A percentile compares a stretch with the other conserved stretches of the same genome.
These are phyloP conservation scores for Dendrophyllia cribrosa DNA, from an alignment of 64 coral and sea anemone genomes.

Conservation along the genomic window DNA sequence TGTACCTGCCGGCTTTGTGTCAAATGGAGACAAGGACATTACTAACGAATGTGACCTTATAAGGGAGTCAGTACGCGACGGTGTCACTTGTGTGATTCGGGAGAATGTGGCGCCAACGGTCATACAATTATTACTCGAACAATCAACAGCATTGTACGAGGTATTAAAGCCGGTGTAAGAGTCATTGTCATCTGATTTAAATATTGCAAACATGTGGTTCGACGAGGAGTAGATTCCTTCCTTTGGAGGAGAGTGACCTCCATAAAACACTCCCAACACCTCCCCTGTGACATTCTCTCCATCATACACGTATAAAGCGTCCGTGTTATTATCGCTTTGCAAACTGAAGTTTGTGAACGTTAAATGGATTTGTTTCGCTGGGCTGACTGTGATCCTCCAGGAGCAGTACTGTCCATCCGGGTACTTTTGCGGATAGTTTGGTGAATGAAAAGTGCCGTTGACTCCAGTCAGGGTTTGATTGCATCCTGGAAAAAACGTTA, in stretches of 20 bases:
- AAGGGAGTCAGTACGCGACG: not conserved
- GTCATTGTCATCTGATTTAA: slow-evolving; percentile 31
- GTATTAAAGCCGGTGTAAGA: slow-evolving; percentile 49
- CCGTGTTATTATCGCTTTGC: slow-evolving; percentile 5
- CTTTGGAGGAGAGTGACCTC: slow-evolving; percentile 21
- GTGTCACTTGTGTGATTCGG: not conserved
- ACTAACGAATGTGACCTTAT: not conserved
- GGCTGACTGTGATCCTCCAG: slow-evolving; percentile 65
- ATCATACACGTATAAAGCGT: slow-evolving; percentile 63
- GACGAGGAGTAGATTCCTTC: slow-evolving; percentile 55
- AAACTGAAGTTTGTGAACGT: slow-evolving; percentile 62
- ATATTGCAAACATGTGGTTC: slow-evolving; percentile 59
- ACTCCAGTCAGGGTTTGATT: slow-evolving; percentile 55
- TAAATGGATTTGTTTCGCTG: slow-evolving; percentile 17
- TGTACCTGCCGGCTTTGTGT: too few relatives aligned
- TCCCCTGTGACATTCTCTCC: slow-evolving; percentile 23
- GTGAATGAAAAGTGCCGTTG: slow-evolving; percentile 78
- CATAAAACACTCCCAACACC: slow-evolving; percentile 52
- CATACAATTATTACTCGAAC: not conserved
- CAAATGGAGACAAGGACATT: not conserved
- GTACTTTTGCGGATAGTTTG: slow-evolving; percentile 52
- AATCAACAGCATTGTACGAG: slow-evolving; percentile 2
- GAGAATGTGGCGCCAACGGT: not conserved
- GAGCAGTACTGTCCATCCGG: slow-evolving; percentile 78
- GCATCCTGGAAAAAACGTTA: slow-evolving; percentile 43